Evolutionary conservation across 2,888 invertebrate genomes (phyloP).

Genomic region (Limnephilus marmoratus): DNA sequence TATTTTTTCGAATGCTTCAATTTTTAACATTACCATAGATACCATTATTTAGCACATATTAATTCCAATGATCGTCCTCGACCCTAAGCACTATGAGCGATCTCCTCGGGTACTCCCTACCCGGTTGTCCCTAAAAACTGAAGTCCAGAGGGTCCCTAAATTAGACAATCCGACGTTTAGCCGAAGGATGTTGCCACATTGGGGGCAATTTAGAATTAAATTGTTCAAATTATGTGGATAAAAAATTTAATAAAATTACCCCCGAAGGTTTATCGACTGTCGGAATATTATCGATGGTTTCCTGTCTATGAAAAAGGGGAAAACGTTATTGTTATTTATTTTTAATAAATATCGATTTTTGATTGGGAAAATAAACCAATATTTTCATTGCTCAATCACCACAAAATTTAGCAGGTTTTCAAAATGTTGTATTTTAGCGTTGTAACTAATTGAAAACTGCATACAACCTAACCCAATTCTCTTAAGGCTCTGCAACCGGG

Average conservation of each 20-base stretch:
- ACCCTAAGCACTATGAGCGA: neutral
- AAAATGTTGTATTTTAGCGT: no score
- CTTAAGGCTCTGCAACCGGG: no score
- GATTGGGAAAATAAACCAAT: neutral
- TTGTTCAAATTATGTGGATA: slow-evolving; percentile 58
- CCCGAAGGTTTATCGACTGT: neutral
- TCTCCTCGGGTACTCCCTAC: neutral
- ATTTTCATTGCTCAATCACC: neutral
- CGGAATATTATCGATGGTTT: slow-evolving; percentile 6
- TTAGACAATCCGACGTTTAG: slow-evolving; percentile 40
- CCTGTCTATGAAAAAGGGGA: neutral
- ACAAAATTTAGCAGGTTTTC: neutral
- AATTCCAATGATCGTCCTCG: neutral
- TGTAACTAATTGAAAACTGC: no score
- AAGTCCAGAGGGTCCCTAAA: slow-evolving; percentile 20
- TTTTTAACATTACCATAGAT: neutral
- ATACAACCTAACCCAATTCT: no score
- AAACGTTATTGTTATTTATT: neutral
- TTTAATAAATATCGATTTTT: neutral
- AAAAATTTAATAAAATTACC: slow-evolving; percentile 48
- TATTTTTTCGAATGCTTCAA: neutral
- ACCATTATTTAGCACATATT: neutral
- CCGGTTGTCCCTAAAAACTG: neutral
- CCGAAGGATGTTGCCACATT: slow-evolving; percentile 56
- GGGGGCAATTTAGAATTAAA: slow-evolving; percentile 60